A percentile compares a stretch with the other conserved stretches of the same genome.
Conservation (phyloP, 2,888 invertebrate genomes). For the Cepaea hortensis region DNA sequence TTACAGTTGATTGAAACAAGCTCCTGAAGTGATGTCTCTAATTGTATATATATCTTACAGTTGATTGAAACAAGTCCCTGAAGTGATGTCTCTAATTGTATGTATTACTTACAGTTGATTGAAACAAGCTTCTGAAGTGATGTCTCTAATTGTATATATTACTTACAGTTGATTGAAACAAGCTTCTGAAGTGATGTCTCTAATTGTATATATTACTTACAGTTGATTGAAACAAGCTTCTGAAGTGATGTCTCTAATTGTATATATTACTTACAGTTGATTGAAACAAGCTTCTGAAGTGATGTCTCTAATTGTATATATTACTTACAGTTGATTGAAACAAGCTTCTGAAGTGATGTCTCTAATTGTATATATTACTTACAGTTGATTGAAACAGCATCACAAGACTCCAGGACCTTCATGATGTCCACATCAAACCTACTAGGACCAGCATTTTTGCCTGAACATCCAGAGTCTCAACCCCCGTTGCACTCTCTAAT, state of each 20-base stretch:
- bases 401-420: slow-evolving; percentile 21
- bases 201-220: too few species aligned
- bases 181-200: too few species aligned
- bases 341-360: background rate
- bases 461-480: slow-evolving; percentile 23
- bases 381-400: slow-evolving; percentile 41
- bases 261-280: slow-evolving; percentile 24
- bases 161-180: background rate
- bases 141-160: too few species aligned
- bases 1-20: slow-evolving; percentile 38
- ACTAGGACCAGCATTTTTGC: slow-evolving; percentile 12
- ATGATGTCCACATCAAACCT: slow-evolving; percentile 15
- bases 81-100: background rate
- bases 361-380: background rate
- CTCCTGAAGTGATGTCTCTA: too few species aligned
- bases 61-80: background rate
- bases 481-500: background rate
- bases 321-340: background rate
- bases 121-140: too few species aligned
- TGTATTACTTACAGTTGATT: slow-evolving; percentile 30
- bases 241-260: background rate
- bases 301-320: too few species aligned
- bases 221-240: background rate
- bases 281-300: background rate
- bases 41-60: too few species aligned